Conservation (phyloP, 2,113 vertebrate species). For the Hipposideros armiger region DNA sequence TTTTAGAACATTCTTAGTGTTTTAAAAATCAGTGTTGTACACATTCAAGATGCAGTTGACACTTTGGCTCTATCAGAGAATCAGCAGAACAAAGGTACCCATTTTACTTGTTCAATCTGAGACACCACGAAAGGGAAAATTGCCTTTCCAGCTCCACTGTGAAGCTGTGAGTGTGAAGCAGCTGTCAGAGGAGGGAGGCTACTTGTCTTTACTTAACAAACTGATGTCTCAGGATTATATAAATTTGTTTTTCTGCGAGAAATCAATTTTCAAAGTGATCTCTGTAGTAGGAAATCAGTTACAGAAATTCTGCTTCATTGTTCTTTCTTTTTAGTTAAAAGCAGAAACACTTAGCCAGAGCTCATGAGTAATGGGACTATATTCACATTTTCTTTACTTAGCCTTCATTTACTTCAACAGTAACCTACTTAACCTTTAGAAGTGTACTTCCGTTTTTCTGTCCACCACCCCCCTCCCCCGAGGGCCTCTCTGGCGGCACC, state of each 20-base stretch:
- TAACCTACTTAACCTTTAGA: background rate
- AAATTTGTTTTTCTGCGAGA: conserved; percentile 46
- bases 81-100: conserved; percentile 67
- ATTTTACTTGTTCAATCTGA: conserved; percentile 54
- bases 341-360: background rate
- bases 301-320: conserved; percentile 55
- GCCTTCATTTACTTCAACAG: background rate
- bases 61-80: conserved; percentile 79
- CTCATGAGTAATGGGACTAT: background rate
- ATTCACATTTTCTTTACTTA: background rate
- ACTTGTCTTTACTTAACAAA: conserved; percentile 2
- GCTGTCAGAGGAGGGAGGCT: background rate
- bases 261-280: conserved; percentile 42
- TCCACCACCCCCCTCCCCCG: no score
- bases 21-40: conserved; percentile 82
- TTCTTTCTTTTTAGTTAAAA: conserved; percentile 37
- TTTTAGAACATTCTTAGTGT: conserved; percentile 78
- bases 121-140: background rate
- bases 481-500: no score
- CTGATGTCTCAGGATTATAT: background rate
- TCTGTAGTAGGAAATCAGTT: background rate
- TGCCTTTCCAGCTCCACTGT: background rate
- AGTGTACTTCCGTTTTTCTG: no score
- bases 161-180: background rate
- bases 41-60: conserved; percentile 79